Evolutionary conservation across 2,113 vertebrate genomes (phyloP).

Genomic region (Pithys albifrons): DNA sequence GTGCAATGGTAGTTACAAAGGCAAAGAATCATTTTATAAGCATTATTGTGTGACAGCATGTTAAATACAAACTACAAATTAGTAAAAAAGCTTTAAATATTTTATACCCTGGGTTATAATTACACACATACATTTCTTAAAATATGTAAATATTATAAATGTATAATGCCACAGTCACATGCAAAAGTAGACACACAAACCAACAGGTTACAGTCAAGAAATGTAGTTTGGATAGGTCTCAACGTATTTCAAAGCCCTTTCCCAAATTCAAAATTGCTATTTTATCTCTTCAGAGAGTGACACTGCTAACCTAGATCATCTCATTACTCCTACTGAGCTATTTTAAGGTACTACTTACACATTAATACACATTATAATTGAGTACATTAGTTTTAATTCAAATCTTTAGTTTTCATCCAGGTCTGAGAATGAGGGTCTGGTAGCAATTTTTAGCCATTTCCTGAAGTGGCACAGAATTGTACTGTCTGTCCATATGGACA

Average conservation of each 20-base stretch:
- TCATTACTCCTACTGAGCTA: not conserved
- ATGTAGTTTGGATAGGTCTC: not conserved
- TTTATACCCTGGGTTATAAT: not conserved
- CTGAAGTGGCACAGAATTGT: not conserved
- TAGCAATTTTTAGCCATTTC: not conserved
- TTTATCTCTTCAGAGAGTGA: not conserved
- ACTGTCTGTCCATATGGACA: not conserved
- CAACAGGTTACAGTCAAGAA: not conserved
- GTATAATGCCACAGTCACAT: not conserved
- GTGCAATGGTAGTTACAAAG: not conserved
- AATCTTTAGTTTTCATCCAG: not conserved
- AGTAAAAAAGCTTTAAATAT: not conserved
- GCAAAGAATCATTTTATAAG: not conserved
- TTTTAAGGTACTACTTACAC: not conserved
- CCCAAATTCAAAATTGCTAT: not conserved
- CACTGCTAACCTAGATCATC: not conserved
- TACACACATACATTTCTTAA: not conserved
- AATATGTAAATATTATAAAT: not conserved
- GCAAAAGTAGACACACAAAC: not conserved
- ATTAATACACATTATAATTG: not conserved
- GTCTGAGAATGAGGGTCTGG: not conserved
- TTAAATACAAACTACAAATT: not conserved
- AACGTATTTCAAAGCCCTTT: not conserved
- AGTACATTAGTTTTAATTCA: not conserved
- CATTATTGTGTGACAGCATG: not conserved